Percentiles rank a stretch among this genome's conserved stretches.
These are phyloP conservation scores for Lamprotornis superbus DNA, from an alignment of 2,113 vertebrate genomes.

Conservation along the genomic window DNA sequence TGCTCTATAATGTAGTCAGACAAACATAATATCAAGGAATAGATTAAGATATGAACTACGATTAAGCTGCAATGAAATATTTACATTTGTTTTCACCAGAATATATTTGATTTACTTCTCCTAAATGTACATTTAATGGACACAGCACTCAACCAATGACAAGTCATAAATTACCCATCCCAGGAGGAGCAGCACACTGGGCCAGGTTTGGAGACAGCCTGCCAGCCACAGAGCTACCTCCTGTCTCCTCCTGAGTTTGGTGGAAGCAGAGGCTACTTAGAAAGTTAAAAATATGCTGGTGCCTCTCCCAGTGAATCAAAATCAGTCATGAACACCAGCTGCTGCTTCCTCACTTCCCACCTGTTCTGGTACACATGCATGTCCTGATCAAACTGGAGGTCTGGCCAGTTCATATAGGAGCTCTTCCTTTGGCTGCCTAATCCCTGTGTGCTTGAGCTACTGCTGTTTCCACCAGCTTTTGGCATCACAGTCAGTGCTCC, in stretches of 20 bases:
- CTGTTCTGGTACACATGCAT: rapidly evolving
- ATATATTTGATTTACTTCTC: not conserved
- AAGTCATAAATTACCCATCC: not conserved
- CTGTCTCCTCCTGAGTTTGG: not conserved
- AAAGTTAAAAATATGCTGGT: not conserved
- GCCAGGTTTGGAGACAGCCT: not conserved
- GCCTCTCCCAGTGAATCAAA: not conserved
- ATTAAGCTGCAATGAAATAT: not conserved
- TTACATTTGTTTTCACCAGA: not conserved
- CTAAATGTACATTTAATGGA: not conserved
- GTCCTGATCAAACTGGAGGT: not conserved
- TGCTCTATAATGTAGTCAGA: not conserved
- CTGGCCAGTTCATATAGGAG: not conserved
- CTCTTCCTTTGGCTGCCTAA: not conserved
- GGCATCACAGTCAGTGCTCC: not conserved
- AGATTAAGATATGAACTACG: not conserved
- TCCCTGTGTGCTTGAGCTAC: not conserved
- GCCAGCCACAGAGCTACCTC: not conserved
- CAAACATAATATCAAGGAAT: not conserved
- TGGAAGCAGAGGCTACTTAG: not conserved
- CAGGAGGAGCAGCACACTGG: not conserved
- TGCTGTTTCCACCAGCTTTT: not conserved
- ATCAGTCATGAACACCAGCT: not conserved
- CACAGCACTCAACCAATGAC: not conserved
- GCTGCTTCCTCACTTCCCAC: not conserved